A percentile compares a stretch with the other conserved stretches of the same genome.
Evolutionary conservation across 1,140 invertebrate genomes (phyloP).

Genomic region (Formica exsecta): DNA sequence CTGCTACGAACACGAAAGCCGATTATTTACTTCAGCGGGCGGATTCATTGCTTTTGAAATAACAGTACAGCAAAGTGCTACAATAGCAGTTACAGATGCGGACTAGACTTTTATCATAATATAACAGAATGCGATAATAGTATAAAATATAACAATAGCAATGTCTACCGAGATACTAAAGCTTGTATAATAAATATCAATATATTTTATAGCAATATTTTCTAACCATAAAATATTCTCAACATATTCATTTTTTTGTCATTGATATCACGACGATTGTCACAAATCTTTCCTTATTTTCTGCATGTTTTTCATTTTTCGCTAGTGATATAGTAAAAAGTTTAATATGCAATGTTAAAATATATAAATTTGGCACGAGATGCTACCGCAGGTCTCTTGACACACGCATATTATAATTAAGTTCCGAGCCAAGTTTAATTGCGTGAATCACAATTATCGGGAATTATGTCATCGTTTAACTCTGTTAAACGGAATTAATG

Average conservation of each 20-base stretch:
- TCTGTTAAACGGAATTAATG: constrained; percentile 32
- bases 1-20: constrained; percentile 44
- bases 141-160: not conserved
- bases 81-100: constrained; percentile 38
- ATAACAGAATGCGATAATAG: constrained; percentile 35
- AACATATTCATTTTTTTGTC: not conserved
- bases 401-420: not conserved
- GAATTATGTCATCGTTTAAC: constrained; percentile 30
- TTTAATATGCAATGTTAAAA: not conserved
- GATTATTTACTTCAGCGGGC: constrained; percentile 58
- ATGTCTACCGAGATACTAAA: not conserved
- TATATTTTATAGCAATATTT: not conserved
- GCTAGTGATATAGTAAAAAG: too few species aligned
- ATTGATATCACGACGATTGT: not conserved
- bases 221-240: not conserved
- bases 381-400: too few species aligned
- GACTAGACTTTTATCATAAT: constrained; percentile 35
- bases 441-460: constrained; percentile 10
- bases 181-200: not conserved
- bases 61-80: constrained; percentile 33
- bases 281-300: too few species aligned
- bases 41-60: constrained; percentile 62
- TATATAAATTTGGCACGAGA: too few species aligned
- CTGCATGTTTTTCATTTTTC: not conserved
- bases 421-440: constrained; percentile 8